These are phyloP conservation scores for Mormyrus proboscirostris DNA, from an alignment of 2,797 vertebrate species.

Conservation along the genomic window DNA sequence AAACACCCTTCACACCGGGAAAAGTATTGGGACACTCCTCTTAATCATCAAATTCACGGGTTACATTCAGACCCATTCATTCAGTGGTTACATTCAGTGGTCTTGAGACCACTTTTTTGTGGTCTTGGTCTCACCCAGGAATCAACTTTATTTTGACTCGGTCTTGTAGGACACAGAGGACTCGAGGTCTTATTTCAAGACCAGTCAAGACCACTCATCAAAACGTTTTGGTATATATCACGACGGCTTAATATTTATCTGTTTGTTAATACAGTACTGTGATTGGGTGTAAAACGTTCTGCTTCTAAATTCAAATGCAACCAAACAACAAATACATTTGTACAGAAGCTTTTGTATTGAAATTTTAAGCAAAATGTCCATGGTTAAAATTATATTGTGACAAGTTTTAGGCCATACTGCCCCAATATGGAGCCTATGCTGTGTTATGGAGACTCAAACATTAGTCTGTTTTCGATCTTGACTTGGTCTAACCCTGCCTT, in stretches of 20 bases:
- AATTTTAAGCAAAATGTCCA: no score
- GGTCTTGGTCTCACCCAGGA: not conserved
- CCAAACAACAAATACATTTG: not conserved
- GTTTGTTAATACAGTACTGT: not conserved
- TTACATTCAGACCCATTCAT: not conserved
- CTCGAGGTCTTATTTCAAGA: not conserved
- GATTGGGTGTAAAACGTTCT: not conserved
- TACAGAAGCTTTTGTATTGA: not conserved
- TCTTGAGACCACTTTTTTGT: not conserved
- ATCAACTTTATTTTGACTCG: not conserved
- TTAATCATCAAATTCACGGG: not conserved
- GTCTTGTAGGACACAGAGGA: not conserved
- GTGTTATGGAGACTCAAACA: not conserved
- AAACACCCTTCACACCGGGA: not conserved
- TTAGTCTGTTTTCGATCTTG: not conserved
- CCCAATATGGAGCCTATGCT: not conserved
- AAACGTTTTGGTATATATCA: not conserved
- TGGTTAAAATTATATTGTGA: not conserved
- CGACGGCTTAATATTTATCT: not conserved
- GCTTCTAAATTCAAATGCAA: not conserved
- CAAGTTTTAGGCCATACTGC: not conserved
- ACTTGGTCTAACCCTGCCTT: not conserved
- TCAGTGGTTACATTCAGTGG: not conserved
- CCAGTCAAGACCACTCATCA: not conserved
- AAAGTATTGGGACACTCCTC: not conserved